A percentile compares a stretch with the other conserved stretches of the same genome.
Evolutionary conservation across 1,140 invertebrate species (phyloP).

Genomic region (Zaprionus capensis): DNA sequence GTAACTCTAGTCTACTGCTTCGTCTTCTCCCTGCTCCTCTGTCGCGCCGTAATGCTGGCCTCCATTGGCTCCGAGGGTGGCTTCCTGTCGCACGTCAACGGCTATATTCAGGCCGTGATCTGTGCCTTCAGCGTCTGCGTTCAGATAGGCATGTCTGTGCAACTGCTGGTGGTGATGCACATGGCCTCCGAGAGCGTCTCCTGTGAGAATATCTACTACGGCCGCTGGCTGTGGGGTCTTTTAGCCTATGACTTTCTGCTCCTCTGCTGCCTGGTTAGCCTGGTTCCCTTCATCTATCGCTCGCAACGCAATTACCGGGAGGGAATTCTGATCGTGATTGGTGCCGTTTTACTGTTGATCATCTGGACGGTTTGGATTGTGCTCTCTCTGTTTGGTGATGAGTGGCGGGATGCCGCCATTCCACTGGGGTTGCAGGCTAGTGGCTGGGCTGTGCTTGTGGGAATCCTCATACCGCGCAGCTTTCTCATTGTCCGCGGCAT

Average conservation of each 20-base stretch:
- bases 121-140: slow-evolving; percentile 86
- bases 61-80: slow-evolving; percentile 86
- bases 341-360: slow-evolving; percentile 74
- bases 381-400: slow-evolving; percentile 84
- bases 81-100: slow-evolving; percentile 87
- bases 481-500: slow-evolving; percentile 86
- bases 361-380: slow-evolving; percentile 86
- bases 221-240: slow-evolving; percentile 83
- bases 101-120: slow-evolving; percentile 86
- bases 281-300: slow-evolving; percentile 86
- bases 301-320: slow-evolving; percentile 88
- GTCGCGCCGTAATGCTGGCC: slow-evolving; percentile 86
- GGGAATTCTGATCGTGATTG: slow-evolving; percentile 85
- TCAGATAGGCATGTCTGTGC: slow-evolving; percentile 85
- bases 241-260: slow-evolving; percentile 86
- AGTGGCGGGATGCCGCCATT: slow-evolving; percentile 86
- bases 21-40: slow-evolving; percentile 86
- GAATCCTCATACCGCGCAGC: slow-evolving; percentile 87
- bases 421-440: slow-evolving; percentile 86
- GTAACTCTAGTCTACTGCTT: slow-evolving; percentile 86
- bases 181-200: slow-evolving; percentile 77
- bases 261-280: slow-evolving; percentile 85
- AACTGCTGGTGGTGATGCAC: slow-evolving; percentile 84
- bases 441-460: slow-evolving; percentile 85
- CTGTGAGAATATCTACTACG: slow-evolving; percentile 84